A percentile compares a stretch with the other conserved stretches of the same genome.
Conservation (phyloP, 2,113 vertebrate species). For the Syrrhaptes paradoxus region DNA sequence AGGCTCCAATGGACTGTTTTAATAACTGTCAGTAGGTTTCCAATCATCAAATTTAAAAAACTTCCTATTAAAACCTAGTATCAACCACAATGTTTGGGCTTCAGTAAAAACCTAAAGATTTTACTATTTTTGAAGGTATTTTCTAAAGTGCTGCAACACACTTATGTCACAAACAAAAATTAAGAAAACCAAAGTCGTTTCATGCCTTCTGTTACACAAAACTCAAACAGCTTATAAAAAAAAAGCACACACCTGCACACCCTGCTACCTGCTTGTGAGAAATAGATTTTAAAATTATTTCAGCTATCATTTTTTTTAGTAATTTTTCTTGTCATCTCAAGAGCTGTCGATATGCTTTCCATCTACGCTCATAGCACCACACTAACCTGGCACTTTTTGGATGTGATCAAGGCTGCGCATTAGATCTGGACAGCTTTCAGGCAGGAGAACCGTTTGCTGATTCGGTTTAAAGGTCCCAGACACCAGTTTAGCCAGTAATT, state of each 20-base stretch:
- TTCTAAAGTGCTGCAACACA: neutral
- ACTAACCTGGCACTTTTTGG: slow-evolving; percentile 84
- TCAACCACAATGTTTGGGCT: neutral
- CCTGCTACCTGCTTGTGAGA: neutral
- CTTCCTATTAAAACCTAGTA: neutral
- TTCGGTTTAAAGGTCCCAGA: slow-evolving; percentile 89
- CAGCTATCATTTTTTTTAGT: neutral
- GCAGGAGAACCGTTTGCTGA: slow-evolving; percentile 88
- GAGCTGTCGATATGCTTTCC: neutral
- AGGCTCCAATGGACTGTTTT: neutral
- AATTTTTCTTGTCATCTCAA: neutral
- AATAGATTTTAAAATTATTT: neutral
- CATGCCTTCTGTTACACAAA: neutral
- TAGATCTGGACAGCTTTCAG: slow-evolving; percentile 77
- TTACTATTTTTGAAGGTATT: neutral
- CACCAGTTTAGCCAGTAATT: slow-evolving; percentile 88
- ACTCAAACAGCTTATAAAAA: neutral
- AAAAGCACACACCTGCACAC: neutral
- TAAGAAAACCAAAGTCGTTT: neutral
- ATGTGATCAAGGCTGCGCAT: slow-evolving; percentile 74
- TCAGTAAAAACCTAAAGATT: neutral
- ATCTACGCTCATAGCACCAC: neutral
- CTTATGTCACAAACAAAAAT: neutral
- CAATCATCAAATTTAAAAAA: neutral
- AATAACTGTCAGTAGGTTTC: neutral